These are phyloP conservation scores for Idris sp. DNA, from an alignment of 1,140 invertebrate genomes.

Conservation along the genomic window DNA sequence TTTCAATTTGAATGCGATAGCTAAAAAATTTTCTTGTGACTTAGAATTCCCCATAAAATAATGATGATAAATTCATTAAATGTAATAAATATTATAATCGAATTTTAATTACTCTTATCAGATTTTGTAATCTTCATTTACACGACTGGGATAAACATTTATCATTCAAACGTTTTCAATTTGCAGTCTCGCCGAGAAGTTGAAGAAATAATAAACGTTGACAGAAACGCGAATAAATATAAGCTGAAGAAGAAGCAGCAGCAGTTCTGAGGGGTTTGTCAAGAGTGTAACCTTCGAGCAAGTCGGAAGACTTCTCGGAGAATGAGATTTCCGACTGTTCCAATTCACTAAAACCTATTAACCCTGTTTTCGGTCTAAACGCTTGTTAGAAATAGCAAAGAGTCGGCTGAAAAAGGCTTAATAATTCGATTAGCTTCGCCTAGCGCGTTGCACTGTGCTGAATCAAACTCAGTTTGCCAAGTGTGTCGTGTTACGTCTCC, in stretches of 20 bases:
- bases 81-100: no score
- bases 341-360: conserved; percentile 54
- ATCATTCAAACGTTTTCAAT: no score
- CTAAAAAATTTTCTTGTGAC: no score
- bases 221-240: not conserved
- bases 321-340: conserved; percentile 41
- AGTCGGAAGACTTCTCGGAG: conserved; percentile 22
- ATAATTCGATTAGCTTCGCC: conserved; percentile 53
- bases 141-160: no score
- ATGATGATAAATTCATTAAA: no score
- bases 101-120: no score
- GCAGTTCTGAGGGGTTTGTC: no score
- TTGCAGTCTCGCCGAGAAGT: no score
- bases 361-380: conserved; percentile 52
- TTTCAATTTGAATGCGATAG: no score
- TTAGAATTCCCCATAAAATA: no score
- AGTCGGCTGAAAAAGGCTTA: conserved; percentile 46
- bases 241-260: not conserved
- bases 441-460: conserved; percentile 37
- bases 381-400: conserved; percentile 25
- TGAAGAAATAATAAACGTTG: no score
- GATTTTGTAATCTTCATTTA: no score
- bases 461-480: conserved; percentile 46
- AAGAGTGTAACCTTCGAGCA: conserved; percentile 11
- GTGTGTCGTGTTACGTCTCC: conserved; percentile 43